phyloP scores from a whole-genome alignment of 1,140 invertebrate species.

The Dinoponera quadriceps region DNA sequence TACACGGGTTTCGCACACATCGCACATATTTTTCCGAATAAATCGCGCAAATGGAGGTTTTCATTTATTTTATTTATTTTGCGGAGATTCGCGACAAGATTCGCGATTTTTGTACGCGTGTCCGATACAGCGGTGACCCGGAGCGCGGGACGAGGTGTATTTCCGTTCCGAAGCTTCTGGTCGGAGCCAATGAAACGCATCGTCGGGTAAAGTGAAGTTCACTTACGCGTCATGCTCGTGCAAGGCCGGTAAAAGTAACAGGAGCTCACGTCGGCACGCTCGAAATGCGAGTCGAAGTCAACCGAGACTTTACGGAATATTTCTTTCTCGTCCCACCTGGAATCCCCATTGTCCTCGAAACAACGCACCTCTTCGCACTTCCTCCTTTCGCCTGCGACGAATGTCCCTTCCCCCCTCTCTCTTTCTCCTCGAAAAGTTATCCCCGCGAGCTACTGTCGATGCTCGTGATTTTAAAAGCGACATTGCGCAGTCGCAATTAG shows the following conservation, averaged over 20 bases:
- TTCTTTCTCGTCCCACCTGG: constrained; percentile 18
- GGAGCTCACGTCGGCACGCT: constrained; percentile 60
- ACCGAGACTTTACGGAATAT: constrained; percentile 47
- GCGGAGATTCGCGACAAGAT: neutral
- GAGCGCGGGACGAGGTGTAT: constrained; percentile 18
- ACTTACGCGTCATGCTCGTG: constrained; percentile 47
- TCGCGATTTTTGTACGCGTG: neutral
- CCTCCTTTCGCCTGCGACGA: constrained; percentile 66
- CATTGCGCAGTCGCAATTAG: constrained; percentile 34
- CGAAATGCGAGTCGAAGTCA: constrained; percentile 41
- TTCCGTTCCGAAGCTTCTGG: constrained; percentile 17
- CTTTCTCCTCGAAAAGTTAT: constrained; percentile 10
- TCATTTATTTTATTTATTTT: neutral
- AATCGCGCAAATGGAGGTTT: neutral
- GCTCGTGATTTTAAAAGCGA: constrained; percentile 34
- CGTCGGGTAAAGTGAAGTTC: constrained; percentile 55
- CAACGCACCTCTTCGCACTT: constrained; percentile 33
- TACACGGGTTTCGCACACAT: too few relatives aligned
- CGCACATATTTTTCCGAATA: neutral
- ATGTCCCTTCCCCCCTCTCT: neutral
- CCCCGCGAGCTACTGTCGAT: constrained; percentile 3
- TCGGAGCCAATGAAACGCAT: constrained; percentile 61
- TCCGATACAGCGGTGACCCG: neutral
- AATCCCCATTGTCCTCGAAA: constrained; percentile 65
- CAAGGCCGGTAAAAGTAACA: constrained; percentile 76